These are phyloP conservation scores for Cryptus armator DNA, from an alignment of 2,888 invertebrate genomes.

Conservation along the genomic window DNA sequence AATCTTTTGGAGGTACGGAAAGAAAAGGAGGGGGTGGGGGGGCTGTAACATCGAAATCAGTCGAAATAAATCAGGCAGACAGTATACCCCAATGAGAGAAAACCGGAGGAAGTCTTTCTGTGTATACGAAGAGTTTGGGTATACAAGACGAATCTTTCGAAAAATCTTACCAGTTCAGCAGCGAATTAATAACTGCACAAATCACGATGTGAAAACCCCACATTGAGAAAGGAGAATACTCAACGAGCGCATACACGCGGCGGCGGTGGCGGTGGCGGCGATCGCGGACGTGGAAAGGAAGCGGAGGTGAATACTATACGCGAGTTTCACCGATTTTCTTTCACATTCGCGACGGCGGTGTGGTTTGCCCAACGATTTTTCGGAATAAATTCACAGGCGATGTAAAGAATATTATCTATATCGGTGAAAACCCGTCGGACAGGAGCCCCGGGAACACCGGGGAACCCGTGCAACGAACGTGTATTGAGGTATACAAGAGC, in stretches of 20 bases:
- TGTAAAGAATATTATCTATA: slow-evolving; percentile 70
- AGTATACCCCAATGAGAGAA: neutral
- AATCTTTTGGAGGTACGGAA: slow-evolving; percentile 15
- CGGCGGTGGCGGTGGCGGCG: slow-evolving; percentile 33
- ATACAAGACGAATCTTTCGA: slow-evolving; percentile 55
- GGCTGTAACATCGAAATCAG: slow-evolving; percentile 20
- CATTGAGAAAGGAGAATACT: slow-evolving; percentile 44
- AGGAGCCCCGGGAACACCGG: slow-evolving; percentile 59
- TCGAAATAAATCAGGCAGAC: slow-evolving; percentile 36
- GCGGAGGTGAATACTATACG: slow-evolving; percentile 28
- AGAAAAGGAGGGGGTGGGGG: neutral
- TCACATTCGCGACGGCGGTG: slow-evolving; percentile 32
- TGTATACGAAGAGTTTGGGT: slow-evolving; percentile 1
- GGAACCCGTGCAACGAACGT: neutral
- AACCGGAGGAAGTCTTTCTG: slow-evolving; percentile 7
- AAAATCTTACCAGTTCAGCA: slow-evolving; percentile 68
- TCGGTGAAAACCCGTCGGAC: slow-evolving; percentile 64
- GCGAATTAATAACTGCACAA: slow-evolving; percentile 69
- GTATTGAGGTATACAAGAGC: slow-evolving; percentile 4
- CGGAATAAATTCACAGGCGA: slow-evolving; percentile 66
- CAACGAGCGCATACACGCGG: neutral
- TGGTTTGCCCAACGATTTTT: slow-evolving; percentile 13
- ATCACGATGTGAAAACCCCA: slow-evolving; percentile 51
- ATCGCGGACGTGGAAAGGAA: slow-evolving; percentile 46
- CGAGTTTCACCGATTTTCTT: slow-evolving; percentile 59